phyloP scores from a whole-genome alignment of 2,888 invertebrate genomes.

The Meteorus colon region DNA sequence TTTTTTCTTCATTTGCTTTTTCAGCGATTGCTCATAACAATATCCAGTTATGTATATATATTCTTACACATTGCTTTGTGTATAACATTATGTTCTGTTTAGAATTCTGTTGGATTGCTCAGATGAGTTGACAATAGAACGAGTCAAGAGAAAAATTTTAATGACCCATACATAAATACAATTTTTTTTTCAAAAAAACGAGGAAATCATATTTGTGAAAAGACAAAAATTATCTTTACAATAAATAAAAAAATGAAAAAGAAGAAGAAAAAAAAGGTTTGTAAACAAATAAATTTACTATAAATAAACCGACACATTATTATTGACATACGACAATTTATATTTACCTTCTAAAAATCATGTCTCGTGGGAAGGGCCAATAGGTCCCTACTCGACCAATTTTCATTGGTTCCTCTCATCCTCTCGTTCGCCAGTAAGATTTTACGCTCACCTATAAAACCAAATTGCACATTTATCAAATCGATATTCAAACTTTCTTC shows the following conservation, averaged over 20 bases:
- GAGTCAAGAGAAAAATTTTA: slow-evolving; percentile 25
- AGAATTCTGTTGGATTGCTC: not conserved
- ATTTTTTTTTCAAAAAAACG: not conserved
- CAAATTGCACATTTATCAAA: not conserved
- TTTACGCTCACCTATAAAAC: slow-evolving; percentile 44
- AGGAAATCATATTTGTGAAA: slow-evolving; percentile 7
- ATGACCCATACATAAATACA: not conserved
- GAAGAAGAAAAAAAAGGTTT: not conserved
- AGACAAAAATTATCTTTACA: slow-evolving; percentile 10
- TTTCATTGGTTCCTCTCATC: slow-evolving; percentile 64
- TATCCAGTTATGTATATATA: not conserved
- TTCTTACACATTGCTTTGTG: not conserved
- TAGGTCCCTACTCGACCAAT: slow-evolving; percentile 64
- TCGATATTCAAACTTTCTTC: not conserved
- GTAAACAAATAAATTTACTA: slow-evolving; percentile 1
- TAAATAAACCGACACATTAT: not conserved
- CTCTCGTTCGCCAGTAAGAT: slow-evolving; percentile 51
- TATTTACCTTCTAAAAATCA: slow-evolving; percentile 72
- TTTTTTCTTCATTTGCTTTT: no score
- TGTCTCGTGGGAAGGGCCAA: slow-evolving; percentile 68
- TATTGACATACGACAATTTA: slow-evolving; percentile 12
- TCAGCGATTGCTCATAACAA: not conserved
- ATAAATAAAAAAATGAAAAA: not conserved
- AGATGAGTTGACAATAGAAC: slow-evolving; percentile 4
- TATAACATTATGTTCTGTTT: not conserved